phyloP scores from a whole-genome alignment of 1,140 invertebrate species.

The Frieseomelitta varia region DNA sequence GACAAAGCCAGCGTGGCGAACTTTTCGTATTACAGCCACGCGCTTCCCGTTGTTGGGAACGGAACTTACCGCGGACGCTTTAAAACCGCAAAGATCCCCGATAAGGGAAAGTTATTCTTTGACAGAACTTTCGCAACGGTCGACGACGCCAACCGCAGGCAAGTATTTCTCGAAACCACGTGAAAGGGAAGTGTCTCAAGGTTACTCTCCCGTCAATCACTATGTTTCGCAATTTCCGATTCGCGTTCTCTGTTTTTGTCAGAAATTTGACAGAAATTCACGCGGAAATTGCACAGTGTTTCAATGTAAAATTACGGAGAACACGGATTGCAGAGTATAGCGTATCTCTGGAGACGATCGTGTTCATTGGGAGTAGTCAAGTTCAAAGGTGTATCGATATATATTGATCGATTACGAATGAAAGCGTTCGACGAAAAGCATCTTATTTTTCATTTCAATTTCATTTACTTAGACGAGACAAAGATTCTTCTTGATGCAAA shows the following conservation, averaged over 20 bases:
- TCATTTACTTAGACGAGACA: no score
- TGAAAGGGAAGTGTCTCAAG: not conserved
- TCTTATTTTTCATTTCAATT: no score
- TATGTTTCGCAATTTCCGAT: no score
- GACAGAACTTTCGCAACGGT: not conserved
- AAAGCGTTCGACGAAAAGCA: no score
- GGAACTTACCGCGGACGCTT: not conserved
- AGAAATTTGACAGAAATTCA: no score
- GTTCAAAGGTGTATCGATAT: not conserved
- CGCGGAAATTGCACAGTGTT: no score
- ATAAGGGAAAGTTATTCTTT: not conserved
- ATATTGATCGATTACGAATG: no score
- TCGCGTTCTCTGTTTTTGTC: not conserved
- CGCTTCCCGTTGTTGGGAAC: not conserved
- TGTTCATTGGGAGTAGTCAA: no score
- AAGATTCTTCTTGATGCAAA: no score
- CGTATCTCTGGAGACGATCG: no score
- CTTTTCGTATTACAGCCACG: conserved; percentile 7
- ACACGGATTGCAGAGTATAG: no score
- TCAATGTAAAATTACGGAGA: no score
- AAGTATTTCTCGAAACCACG: not conserved
- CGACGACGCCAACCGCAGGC: not conserved
- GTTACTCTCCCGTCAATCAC: not conserved
- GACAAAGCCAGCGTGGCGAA: not conserved
- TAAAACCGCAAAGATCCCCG: not conserved